Conservation (phyloP, 1,140 invertebrate genomes). For the Phenacoccus solenopsis region DNA sequence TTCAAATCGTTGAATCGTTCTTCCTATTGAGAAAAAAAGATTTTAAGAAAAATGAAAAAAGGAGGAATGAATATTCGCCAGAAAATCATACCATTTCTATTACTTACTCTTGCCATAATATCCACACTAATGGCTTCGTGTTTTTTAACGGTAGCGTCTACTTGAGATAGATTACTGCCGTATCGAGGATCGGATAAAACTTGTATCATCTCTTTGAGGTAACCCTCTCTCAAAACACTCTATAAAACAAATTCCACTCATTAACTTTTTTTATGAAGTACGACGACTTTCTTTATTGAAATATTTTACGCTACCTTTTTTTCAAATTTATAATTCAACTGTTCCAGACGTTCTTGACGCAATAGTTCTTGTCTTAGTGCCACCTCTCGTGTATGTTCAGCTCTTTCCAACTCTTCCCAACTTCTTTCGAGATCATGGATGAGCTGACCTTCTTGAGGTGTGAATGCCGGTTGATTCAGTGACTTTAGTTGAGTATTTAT, state of each 20-base stretch:
- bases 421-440: slow-evolving; percentile 86
- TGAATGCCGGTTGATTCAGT: slow-evolving; percentile 75
- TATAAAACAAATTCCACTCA: too few relatives aligned
- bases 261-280: too few relatives aligned
- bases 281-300: too few relatives aligned
- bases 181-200: slow-evolving; percentile 86
- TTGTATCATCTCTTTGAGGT: slow-evolving; percentile 96
- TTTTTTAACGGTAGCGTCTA: slow-evolving; percentile 95
- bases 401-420: slow-evolving; percentile 85
- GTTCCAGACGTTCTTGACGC: slow-evolving; percentile 85
- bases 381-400: slow-evolving; percentile 87
- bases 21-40: slow-evolving; percentile 41
- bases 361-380: slow-evolving; percentile 82
- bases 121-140: slow-evolving; percentile 97
- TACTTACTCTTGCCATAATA: slow-evolving; percentile 65
- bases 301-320: slow-evolving; percentile 57
- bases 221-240: slow-evolving; percentile 79
- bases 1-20: slow-evolving; percentile 88
- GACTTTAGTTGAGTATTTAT: slow-evolving; percentile 94
- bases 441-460: slow-evolving; percentile 78
- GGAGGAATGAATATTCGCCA: neutral
- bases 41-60: neutral
- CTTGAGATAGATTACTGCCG: slow-evolving; percentile 77
- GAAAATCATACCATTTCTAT: too few relatives aligned
- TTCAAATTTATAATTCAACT: slow-evolving; percentile 91